Conservation (phyloP, 2,113 vertebrate genomes). For the Sinocyclocheilus maitianheensis region DNA sequence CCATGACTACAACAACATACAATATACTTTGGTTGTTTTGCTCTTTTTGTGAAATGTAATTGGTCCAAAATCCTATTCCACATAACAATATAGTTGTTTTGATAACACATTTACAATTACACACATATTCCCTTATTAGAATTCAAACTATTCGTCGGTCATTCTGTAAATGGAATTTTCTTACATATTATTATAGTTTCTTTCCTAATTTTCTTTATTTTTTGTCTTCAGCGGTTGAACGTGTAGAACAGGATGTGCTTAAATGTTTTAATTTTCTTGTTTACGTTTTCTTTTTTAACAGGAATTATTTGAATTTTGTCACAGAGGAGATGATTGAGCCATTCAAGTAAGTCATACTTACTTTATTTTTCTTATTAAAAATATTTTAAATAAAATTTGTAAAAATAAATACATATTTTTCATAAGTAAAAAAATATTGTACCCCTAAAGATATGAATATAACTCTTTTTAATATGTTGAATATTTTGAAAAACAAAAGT, state of each 20-base stretch:
- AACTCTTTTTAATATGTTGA: too few species aligned
- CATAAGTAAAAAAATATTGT: too few species aligned
- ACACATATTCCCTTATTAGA: background rate
- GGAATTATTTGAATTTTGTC: slow-evolving; percentile 99
- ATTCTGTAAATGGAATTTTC: background rate
- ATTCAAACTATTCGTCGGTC: background rate
- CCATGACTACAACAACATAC: background rate
- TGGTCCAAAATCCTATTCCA: background rate
- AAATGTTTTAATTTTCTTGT: background rate
- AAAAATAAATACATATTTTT: background rate
- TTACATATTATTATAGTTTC: background rate
- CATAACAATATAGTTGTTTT: background rate
- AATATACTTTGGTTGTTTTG: background rate
- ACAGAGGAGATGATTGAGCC: slow-evolving; percentile 99
- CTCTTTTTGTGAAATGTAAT: background rate
- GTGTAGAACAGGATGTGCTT: background rate
- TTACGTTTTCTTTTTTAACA: slow-evolving; percentile 60
- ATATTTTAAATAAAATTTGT: too few species aligned
- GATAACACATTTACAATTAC: background rate
- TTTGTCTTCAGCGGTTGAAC: background rate
- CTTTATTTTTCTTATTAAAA: too few species aligned
- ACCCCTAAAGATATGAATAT: too few species aligned
- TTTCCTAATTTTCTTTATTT: background rate
- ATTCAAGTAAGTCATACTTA: slow-evolving; percentile 80
- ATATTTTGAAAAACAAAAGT: too few species aligned